phyloP scores from a whole-genome alignment of 92 coral and sea anemone species.

The Scolanthus callimorphus region DNA sequence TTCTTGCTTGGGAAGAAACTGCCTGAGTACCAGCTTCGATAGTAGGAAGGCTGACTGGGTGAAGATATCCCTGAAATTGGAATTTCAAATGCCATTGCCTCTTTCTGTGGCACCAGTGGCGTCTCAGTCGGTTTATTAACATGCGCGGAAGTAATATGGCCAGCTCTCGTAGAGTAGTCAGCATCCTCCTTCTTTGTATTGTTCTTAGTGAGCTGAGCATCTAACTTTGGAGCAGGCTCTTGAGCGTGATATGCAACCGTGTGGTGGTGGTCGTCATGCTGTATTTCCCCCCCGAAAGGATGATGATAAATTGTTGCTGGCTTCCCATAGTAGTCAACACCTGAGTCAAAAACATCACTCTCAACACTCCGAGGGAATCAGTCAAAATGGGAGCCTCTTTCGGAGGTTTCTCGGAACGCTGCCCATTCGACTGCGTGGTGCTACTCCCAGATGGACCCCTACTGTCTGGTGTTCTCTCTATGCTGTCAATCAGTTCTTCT shows the following conservation, averaged over 20 bases:
- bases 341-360: not conserved
- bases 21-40: slow-evolving; percentile 37
- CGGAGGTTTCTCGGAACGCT: too few relatives aligned
- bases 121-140: not conserved
- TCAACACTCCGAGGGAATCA: slow-evolving; percentile 1
- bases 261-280: not conserved
- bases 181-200: not conserved
- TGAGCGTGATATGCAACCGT: not conserved
- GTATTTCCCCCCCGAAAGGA: slow-evolving; percentile 26
- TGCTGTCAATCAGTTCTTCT: not conserved
- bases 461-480: not conserved
- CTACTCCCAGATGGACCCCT: too few relatives aligned
- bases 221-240: not conserved
- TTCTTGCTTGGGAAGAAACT: slow-evolving; percentile 17
- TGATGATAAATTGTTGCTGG: slow-evolving; percentile 23
- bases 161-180: not conserved
- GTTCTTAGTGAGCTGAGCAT: not conserved
- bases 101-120: not conserved
- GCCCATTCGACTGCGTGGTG: too few relatives aligned
- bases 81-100: not conserved
- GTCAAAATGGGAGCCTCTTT: too few relatives aligned
- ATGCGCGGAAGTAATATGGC: not conserved
- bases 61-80: not conserved
- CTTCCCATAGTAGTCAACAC: slow-evolving; percentile 32
- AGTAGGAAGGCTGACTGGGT: slow-evolving; percentile 9